Conservation (phyloP, 1,140 invertebrate species). For the Dinoponera quadriceps region DNA sequence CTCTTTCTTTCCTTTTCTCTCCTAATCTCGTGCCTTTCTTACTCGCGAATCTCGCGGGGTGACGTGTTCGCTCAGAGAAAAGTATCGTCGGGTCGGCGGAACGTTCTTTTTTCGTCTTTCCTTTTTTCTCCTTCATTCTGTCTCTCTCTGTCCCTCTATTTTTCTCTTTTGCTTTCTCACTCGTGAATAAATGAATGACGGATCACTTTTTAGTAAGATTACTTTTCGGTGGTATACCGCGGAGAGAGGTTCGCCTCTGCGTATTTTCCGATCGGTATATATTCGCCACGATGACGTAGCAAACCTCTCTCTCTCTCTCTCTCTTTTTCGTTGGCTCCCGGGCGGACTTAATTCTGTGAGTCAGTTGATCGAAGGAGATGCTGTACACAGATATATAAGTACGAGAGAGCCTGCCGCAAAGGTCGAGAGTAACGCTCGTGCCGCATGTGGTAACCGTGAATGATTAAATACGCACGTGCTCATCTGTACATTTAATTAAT, state of each 20-base stretch:
- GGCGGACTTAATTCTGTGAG: neutral
- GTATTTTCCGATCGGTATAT: conserved; percentile 17
- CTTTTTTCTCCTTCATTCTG: no score
- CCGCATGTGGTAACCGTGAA: no score
- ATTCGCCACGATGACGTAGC: neutral
- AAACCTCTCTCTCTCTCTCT: conserved; percentile 16
- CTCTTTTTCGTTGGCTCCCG: neutral
- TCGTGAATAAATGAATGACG: neutral
- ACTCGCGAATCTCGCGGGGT: conserved; percentile 10
- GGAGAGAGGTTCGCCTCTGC: neutral
- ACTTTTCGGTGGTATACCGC: neutral
- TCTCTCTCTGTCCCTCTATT: no score
- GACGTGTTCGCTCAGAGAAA: conserved; percentile 50
- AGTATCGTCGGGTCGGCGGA: neutral
- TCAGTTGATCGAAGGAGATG: conserved; percentile 16
- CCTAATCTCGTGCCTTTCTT: conserved; percentile 15
- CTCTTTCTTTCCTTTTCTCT: neutral
- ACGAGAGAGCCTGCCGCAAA: no score
- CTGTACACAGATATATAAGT: neutral
- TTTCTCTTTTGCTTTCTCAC: no score
- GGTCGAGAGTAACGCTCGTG: no score
- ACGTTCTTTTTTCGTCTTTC: no score
- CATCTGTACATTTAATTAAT: no score
- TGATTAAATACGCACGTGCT: no score
- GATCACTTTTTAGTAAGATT: neutral